Percentiles rank a stretch among this genome's conserved stretches.
Evolutionary conservation across 2,888 invertebrate species (phyloP).

Genomic region (Apoderus coryli): DNA sequence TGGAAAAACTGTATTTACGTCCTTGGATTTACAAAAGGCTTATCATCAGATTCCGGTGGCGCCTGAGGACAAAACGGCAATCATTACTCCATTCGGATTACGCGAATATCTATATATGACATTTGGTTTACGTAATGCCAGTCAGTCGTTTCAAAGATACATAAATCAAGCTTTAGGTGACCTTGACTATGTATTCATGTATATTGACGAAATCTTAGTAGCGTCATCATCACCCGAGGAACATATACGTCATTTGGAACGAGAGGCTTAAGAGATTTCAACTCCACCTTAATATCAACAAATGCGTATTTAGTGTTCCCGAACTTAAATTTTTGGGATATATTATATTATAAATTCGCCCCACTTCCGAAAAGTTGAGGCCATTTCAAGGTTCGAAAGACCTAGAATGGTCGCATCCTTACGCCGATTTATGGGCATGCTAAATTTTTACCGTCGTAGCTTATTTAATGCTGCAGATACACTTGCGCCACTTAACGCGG

Average conservation of each 20-base stretch:
- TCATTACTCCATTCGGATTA: constrained; percentile 8
- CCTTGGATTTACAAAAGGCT: no score
- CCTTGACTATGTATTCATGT: constrained; percentile 8
- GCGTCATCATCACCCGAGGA: constrained; percentile 5
- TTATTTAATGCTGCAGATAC: constrained; percentile 6
- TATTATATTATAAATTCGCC: constrained; percentile 7
- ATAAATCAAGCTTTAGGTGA: constrained; percentile 8
- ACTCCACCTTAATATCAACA: constrained; percentile 8
- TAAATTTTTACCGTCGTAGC: constrained; percentile 8
- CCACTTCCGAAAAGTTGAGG: constrained; percentile 8
- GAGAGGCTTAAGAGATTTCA: constrained; percentile 8
- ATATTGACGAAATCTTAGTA: constrained; percentile 10
- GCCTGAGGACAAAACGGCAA: no score
- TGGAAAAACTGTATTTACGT: no score
- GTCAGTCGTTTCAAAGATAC: constrained; percentile 9
- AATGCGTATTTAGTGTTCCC: constrained; percentile 6
- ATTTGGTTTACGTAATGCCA: no score
- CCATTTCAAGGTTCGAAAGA: background rate
- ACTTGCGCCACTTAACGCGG: constrained; percentile 9
- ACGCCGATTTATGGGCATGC: constrained; percentile 9
- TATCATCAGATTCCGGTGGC: no score
- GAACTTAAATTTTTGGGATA: constrained; percentile 9
- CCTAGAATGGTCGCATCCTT: constrained; percentile 5
- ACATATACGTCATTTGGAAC: constrained; percentile 3
- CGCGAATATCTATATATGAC: constrained; percentile 9